Percentiles rank a stretch among this genome's conserved stretches.
Evolutionary conservation across 2,113 vertebrate genomes (phyloP).

Genomic region (Phrynocephalus versicolor): DNA sequence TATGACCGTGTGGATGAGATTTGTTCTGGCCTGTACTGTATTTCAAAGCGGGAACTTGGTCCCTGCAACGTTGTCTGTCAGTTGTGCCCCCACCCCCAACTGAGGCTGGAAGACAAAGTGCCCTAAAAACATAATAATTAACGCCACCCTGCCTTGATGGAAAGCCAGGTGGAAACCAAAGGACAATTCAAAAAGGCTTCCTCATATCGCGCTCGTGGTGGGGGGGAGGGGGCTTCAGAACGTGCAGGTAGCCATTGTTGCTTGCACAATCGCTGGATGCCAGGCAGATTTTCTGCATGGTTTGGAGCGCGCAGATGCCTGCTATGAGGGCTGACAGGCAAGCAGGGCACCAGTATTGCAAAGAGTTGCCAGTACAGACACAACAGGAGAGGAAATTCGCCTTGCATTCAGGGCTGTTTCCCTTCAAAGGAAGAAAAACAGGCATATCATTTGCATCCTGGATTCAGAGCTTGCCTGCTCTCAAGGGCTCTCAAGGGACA

Average conservation of each 20-base stretch:
- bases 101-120: not conserved
- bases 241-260: not conserved
- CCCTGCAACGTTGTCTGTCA: not conserved
- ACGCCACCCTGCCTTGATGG: not conserved
- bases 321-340: not conserved
- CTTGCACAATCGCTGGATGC: too few relatives aligned
- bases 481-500: not conserved
- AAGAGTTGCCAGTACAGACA: not conserved
- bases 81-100: not conserved
- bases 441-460: not conserved
- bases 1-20: not conserved
- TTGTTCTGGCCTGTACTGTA: not conserved
- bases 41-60: not conserved
- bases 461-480: not conserved
- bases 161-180: not conserved
- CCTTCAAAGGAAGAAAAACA: not conserved
- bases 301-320: not conserved
- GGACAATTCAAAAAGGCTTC: not conserved
- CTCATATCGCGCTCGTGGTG: fast-evolving
- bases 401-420: not conserved
- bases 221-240: not conserved
- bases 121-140: not conserved
- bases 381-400: not conserved
- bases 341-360: not conserved
- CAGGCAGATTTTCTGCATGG: not conserved